phyloP scores from a whole-genome alignment of 2,113 vertebrate genomes.

The Carassius carassius region DNA sequence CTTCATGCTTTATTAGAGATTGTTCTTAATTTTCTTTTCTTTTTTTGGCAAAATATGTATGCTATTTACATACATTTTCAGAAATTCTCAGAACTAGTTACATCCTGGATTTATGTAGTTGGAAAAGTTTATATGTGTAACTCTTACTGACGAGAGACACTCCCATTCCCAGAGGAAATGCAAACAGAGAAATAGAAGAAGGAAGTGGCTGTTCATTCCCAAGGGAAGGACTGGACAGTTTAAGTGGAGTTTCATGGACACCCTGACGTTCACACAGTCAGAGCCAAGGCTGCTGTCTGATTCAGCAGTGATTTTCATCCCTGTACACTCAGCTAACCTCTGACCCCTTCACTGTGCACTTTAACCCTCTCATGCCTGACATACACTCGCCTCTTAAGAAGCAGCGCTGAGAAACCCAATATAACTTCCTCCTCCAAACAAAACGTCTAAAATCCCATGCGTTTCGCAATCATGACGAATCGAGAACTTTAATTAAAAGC shows the following conservation, averaged over 20 bases:
- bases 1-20: background rate
- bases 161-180: constrained; percentile 24
- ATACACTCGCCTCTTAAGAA: constrained; percentile 6
- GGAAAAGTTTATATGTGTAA: constrained; percentile 1
- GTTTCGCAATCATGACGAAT: constrained; percentile 45
- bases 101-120: background rate
- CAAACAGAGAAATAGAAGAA: constrained; percentile 40
- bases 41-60: background rate
- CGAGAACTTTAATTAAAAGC: constrained; percentile 42
- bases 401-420: constrained; percentile 50
- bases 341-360: constrained; percentile 31
- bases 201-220: constrained; percentile 72
- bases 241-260: constrained; percentile 65
- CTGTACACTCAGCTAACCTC: constrained; percentile 28
- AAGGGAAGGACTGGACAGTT: constrained; percentile 62
- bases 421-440: constrained; percentile 43
- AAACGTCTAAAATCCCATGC: constrained; percentile 12
- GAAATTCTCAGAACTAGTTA: background rate
- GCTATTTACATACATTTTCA: background rate
- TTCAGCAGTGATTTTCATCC: constrained; percentile 10
- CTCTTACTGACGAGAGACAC: background rate
- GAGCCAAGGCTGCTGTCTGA: constrained; percentile 30
- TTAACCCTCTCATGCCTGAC: constrained; percentile 28
- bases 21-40: background rate
- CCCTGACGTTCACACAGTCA: constrained; percentile 28